Evolutionary conservation across 2,888 invertebrate genomes (phyloP), one percentile per base, ranked within the genome.

Genomic region (Luperina nickerlii): DNA sequence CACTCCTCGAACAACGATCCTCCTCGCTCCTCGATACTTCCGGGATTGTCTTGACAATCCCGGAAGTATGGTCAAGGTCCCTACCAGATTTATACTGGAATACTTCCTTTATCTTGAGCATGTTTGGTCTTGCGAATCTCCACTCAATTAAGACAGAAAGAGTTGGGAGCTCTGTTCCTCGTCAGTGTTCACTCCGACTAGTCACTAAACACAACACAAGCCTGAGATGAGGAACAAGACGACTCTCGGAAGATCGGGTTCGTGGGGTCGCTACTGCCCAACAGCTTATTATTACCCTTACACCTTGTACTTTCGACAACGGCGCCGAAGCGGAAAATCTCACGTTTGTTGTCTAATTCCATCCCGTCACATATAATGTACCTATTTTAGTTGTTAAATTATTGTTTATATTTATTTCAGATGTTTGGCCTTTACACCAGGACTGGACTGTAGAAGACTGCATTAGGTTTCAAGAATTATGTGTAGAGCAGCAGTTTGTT

Each of bases 401-500:
- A 38, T 60, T 57, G 11, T 24, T 57, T 27, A 15, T 69, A n/a
- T 79, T 78, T 88, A 15, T 90, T 86, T 63, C 93, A 97, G 97
- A 97, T 87, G 96, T 97, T 70, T 94, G 93, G 90, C 97, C 97
- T 60, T 93, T 96, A 38, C 97, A 97, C 87, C 96, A 95, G 89
- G 98, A 98, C 94, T 98, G 98, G 98, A 97, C 97, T 0, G 97
- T 98, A 87, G 98, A 98, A 88, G 98, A 98, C 93, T 98, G 98
- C 90, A 95, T 98, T 74, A 95, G 97, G 81, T 98, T 98, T 92
- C 98, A 98, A 90, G 97, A 98, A 87, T 91, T 98, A 83, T 98
- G 98, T 11, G 97, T 98, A 60, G 97, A 98, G 60, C 97, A 98
- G 89, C 96, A 97, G 74, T 98, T 98, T 85, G 98, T 98, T 24